phyloP scores from a whole-genome alignment of 2,888 invertebrate species.

The Apotomis betuletana region DNA sequence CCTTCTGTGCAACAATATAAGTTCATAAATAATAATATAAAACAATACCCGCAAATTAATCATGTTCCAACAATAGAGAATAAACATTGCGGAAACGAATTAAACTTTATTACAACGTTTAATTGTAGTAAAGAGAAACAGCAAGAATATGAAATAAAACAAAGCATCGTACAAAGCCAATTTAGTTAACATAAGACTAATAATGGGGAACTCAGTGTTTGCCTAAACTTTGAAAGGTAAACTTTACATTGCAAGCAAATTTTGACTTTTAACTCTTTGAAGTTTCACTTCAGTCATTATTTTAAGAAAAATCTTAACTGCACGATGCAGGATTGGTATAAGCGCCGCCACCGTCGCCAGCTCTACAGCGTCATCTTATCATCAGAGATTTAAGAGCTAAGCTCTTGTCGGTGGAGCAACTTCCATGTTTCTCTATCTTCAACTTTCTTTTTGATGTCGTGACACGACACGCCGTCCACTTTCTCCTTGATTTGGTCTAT shows the following conservation, averaged over 20 bases:
- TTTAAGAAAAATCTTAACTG: background rate
- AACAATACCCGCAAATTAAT: background rate
- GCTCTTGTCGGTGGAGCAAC: too few species aligned
- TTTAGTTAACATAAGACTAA: slow-evolving; percentile 18
- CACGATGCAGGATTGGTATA: too few species aligned
- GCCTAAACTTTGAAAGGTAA: slow-evolving; percentile 28
- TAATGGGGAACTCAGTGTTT: slow-evolving; percentile 24
- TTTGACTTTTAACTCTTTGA: slow-evolving; percentile 17
- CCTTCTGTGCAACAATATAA: too few species aligned
- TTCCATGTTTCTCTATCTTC: too few species aligned
- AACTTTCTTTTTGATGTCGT: too few species aligned
- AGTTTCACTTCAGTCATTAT: slow-evolving; percentile 16
- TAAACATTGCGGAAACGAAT: background rate
- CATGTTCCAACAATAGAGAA: slow-evolving; percentile 8
- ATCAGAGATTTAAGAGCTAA: too few species aligned
- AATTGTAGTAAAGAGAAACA: slow-evolving; percentile 12
- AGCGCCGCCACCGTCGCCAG: too few species aligned
- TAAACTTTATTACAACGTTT: slow-evolving; percentile 2
- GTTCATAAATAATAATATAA: background rate
- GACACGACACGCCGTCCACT: too few species aligned
- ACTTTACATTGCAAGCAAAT: background rate
- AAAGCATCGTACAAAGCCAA: slow-evolving; percentile 7
- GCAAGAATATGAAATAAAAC: slow-evolving; percentile 4
- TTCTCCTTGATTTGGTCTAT: too few species aligned
- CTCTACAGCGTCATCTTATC: too few species aligned